These are phyloP conservation scores for Alca torda DNA, from an alignment of 2,797 vertebrate genomes.

Conservation along the genomic window DNA sequence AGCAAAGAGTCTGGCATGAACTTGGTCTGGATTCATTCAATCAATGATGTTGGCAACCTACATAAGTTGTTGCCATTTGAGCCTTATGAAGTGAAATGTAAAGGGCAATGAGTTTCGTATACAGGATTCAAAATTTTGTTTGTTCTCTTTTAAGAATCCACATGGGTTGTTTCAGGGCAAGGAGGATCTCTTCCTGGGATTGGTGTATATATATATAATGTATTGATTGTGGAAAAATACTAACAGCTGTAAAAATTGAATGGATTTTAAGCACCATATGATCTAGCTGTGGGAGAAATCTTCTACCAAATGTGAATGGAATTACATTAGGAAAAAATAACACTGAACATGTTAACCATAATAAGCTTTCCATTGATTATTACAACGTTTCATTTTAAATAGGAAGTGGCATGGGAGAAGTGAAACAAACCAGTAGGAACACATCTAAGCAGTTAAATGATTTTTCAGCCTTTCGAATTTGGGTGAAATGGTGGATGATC, in stretches of 20 bases:
- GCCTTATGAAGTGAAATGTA: slow-evolving; percentile 10
- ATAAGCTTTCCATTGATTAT: not conserved
- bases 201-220: not conserved
- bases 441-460: not conserved
- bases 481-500: not conserved
- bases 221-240: not conserved
- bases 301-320: slow-evolving; percentile 4
- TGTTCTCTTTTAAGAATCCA: not conserved
- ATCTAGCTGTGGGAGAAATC: not conserved
- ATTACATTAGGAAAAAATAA: slow-evolving; percentile 13
- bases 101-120: not conserved
- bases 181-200: not conserved
- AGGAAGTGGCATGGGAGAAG: not conserved
- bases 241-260: not conserved
- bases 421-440: not conserved
- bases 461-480: slow-evolving; percentile 33
- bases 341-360: not conserved
- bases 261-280: not conserved
- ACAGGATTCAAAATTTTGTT: not conserved
- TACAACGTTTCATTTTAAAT: slow-evolving; percentile 29
- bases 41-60: not conserved
- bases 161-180: not conserved
- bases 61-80: not conserved
- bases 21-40: slow-evolving; percentile 38
- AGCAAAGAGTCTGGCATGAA: not conserved